Base-by-base conservation (phyloP, 1,140 invertebrate species). In the Vollenhovia emeryi region DNA sequence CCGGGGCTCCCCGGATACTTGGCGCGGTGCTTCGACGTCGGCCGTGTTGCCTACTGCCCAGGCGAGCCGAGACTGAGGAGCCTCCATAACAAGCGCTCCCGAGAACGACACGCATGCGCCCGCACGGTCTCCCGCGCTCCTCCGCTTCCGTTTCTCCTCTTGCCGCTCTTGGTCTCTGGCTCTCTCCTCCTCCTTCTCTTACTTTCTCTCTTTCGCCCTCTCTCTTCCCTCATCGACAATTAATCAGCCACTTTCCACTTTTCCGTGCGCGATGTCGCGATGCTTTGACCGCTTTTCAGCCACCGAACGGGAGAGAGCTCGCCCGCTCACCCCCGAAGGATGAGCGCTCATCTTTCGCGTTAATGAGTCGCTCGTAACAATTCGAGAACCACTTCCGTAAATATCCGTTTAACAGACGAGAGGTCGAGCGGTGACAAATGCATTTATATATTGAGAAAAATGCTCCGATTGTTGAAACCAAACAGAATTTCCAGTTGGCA, bases 21-120 rank as follows among this genome's bases (percentile, higher is more conserved):
- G 68, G 3, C 74, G 73, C 84, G 66, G 27, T 84, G 21, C 59
- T 89, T 68, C 30, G 50, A 75, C 86, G 90, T 62, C 66, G 64
- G 36, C 66, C 79, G 89, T 93, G 90, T 91, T 93, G 91, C 93
- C 89, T 92, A 91, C 82, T 92, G 93, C 93, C 93, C 94, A 93
- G 93, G 91, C 93, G 90, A 94, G 92, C 93, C 92, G 92, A 93
- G 91, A 94, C 93, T 94, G 93, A 94, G 89, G n/a, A n/a, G 88
- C 89, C 75, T 87, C 91, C 89, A 90, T 90, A 93, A 93, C 92
- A 93, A 93, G 91, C 90, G 83, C 79, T 89, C 85, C 78, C 68
- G 86, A 86, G 85, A 66, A 86, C 27, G 55, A 30, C 50, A 92
- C 92, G 93, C 93, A 92, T 80, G 92, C 92, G 92, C 93, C 52